Evolutionary conservation across 2,113 vertebrate genomes (phyloP).

Genomic region (Epinephelus moara): DNA sequence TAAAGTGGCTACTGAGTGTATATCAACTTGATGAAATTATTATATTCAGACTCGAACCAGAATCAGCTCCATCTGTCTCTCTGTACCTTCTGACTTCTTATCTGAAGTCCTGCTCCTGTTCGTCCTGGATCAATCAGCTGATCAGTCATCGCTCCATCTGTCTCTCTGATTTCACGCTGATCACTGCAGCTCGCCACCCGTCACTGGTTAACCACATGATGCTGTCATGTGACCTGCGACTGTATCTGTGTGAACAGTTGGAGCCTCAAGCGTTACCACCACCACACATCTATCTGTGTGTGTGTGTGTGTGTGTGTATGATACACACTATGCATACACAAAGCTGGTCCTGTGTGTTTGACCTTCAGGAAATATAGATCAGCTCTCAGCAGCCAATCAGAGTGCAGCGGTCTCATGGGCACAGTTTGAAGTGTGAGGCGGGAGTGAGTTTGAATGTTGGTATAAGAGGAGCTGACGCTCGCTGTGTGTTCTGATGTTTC

Average conservation of each 20-base stretch:
- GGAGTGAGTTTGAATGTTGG: neutral
- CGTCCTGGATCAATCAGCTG: too few species aligned
- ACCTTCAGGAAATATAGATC: too few species aligned
- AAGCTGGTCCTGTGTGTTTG: neutral
- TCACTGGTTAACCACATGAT: neutral
- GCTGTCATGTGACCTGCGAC: slow-evolving; percentile 17
- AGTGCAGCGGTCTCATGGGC: slow-evolving; percentile 26
- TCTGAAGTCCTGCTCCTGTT: too few species aligned
- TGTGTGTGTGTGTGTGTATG: neutral
- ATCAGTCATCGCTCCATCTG: too few species aligned
- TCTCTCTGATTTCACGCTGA: too few species aligned
- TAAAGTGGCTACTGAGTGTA: too few species aligned
- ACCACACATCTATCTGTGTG: neutral
- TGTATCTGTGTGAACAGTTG: slow-evolving; percentile 1
- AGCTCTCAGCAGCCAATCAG: slow-evolving; percentile 46
- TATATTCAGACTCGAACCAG: too few species aligned
- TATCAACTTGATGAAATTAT: too few species aligned
- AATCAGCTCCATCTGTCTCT: too few species aligned
- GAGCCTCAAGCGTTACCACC: neutral
- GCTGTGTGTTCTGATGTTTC: slow-evolving; percentile 18
- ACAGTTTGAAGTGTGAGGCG: slow-evolving; percentile 26
- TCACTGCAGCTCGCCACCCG: too few species aligned
- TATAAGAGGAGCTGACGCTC: slow-evolving; percentile 41
- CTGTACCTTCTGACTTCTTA: too few species aligned
- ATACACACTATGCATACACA: slow-evolving; percentile 8